phyloP scores from a whole-genome alignment of 2,797 vertebrate species.

The Bradypodion pumilum region DNA sequence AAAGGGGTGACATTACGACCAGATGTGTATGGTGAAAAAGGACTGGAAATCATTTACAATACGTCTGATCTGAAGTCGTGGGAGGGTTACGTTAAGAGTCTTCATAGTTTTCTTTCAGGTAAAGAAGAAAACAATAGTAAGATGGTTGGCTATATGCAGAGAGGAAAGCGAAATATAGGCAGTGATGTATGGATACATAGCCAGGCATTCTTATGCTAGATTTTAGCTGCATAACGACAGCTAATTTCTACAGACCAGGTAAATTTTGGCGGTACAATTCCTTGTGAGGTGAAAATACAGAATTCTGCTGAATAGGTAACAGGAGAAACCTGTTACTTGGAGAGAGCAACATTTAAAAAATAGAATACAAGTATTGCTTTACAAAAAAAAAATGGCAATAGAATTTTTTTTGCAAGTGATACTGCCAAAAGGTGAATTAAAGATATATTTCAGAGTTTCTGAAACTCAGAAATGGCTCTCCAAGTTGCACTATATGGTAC shows the following conservation, averaged over 20 bases:
- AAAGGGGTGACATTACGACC: conserved; percentile 89
- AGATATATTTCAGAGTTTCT: not conserved
- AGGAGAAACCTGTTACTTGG: not conserved
- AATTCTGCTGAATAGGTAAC: not conserved
- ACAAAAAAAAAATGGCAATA: not conserved
- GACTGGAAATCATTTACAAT: conserved; percentile 83
- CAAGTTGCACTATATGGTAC: not conserved
- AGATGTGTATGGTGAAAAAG: conserved; percentile 80
- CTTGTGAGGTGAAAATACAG: not conserved
- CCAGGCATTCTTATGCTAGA: not conserved
- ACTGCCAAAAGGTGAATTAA: not conserved
- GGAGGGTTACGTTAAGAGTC: conserved; percentile 72
- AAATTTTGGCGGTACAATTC: not conserved
- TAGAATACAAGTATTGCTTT: not conserved
- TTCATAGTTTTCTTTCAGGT: conserved; percentile 82
- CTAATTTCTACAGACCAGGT: not conserved
- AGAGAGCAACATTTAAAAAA: not conserved
- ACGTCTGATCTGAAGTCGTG: conserved; percentile 77
- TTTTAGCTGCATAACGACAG: not conserved
- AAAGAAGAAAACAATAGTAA: not conserved
- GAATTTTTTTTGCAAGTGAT: not conserved
- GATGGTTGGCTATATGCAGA: not conserved
- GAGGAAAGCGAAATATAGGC: not conserved
- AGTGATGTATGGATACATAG: not conserved
- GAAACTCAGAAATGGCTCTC: not conserved